A percentile compares a stretch with the other conserved stretches of the same genome.
phyloP scores from a whole-genome alignment of 2,888 invertebrate species.

The Habrosyne pyritoides region DNA sequence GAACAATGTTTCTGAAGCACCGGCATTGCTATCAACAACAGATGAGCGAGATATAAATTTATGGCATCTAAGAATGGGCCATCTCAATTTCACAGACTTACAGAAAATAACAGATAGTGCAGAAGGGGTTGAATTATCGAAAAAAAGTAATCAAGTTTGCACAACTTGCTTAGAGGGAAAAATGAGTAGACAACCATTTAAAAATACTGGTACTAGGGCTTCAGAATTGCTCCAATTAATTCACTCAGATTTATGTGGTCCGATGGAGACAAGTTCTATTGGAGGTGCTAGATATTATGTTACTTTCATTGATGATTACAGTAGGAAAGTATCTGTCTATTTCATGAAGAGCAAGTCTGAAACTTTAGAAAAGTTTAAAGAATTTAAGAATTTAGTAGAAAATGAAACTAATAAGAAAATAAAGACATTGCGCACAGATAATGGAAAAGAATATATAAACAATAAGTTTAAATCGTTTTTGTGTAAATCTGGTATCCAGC shows the following conservation, averaged over 20 bases:
- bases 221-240: constrained; percentile 7
- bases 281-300: constrained; percentile 20
- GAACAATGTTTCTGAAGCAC: constrained; percentile 13
- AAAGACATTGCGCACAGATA: constrained; percentile 34
- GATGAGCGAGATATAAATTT: constrained; percentile 12
- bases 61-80: constrained; percentile 16
- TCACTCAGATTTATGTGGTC: constrained; percentile 52
- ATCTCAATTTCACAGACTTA: constrained; percentile 20
- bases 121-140: constrained; percentile 8
- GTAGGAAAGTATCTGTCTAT: constrained; percentile 17
- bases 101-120: constrained; percentile 14
- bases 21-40: constrained; percentile 12
- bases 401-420: constrained; percentile 36
- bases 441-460: constrained; percentile 41
- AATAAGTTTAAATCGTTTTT: constrained; percentile 27
- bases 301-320: constrained; percentile 20
- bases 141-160: background rate
- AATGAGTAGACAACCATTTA: constrained; percentile 13
- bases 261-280: constrained; percentile 16
- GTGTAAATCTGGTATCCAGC: constrained; percentile 29
- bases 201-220: constrained; percentile 5
- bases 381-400: constrained; percentile 29
- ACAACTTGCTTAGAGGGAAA: constrained; percentile 15
- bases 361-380: constrained; percentile 13
- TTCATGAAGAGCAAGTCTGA: constrained; percentile 14